These are phyloP conservation scores for Saccopteryx bilineata DNA, from an alignment of 2,113 vertebrate species.

Conservation along the genomic window DNA sequence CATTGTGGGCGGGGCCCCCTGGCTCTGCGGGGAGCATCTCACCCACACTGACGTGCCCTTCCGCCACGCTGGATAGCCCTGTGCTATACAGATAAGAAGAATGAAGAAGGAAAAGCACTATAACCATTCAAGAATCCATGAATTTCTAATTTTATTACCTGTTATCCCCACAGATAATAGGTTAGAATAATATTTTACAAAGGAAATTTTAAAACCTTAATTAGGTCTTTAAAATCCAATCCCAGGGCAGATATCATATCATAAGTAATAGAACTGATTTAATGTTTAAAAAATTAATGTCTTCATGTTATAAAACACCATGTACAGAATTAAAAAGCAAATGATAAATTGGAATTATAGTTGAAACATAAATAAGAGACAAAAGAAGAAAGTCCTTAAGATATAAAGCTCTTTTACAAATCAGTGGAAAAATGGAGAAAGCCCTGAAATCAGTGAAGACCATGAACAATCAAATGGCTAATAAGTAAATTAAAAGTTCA, in stretches of 20 bases:
- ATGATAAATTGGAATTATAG: neutral
- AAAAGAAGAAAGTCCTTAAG: neutral
- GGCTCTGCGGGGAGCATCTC: neutral
- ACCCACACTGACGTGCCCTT: neutral
- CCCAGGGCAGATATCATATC: neutral
- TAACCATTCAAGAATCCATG: neutral
- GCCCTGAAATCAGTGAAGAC: neutral
- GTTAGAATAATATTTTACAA: conserved; percentile 35
- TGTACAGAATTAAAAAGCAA: conserved; percentile 3
- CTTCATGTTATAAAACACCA: conserved; percentile 6
- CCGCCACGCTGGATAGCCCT: neutral
- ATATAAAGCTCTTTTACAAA: neutral
- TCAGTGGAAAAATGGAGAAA: conserved; percentile 4
- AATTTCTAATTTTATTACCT: conserved; percentile 9
- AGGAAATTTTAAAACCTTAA: conserved; percentile 26
- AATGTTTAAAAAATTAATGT: neutral
- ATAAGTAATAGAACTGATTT: conserved; percentile 30
- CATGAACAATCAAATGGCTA: neutral
- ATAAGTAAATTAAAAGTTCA: neutral
- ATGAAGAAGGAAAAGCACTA: neutral
- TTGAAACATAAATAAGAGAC: conserved; percentile 43
- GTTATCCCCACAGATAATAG: neutral
- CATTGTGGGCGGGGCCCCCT: neutral
- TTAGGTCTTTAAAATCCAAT: neutral
- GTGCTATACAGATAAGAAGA: neutral